Base-by-base conservation (phyloP, 1,140 invertebrate species). In the Drosophila lini region DNA sequence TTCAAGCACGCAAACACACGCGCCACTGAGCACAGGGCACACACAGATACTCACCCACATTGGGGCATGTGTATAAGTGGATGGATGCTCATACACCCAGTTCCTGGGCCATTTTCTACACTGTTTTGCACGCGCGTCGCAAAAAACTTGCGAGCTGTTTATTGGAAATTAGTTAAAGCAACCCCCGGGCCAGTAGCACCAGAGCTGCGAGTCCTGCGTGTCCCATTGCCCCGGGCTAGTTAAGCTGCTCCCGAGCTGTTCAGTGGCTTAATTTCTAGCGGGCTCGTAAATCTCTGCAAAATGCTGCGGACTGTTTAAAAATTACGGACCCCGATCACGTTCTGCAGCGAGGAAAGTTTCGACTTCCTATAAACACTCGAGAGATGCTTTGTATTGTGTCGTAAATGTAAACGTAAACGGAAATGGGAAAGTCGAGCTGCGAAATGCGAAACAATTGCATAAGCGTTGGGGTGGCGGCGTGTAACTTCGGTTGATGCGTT, bases 1-100 rank as follows among this genome's bases (percentile, higher is more conserved):
- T 86, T 88, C 83, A 88, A 88, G 83, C 83, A 86, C 83, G 83
- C 83, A 80, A 88, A 80, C 83, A 86, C 83, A 86, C 76, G 83
- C 83, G 76, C 73, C 83, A 83, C 78, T 74, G 81, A 83, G 58
- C 71, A 73, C 44, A 53, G 50, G 50, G 16, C 45, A 45, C 58
- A 53, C 48, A 56, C 44, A 38, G 58, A 38, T 38, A 38, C 47
- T 28, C 28, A 41, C 59, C 28, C 59, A 47, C 45, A 64, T 38
- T 45, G 31, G 8, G 41, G 45, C 34, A 38, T 73, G 45, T 70
- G 65, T 73, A 38, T 62, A 50, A 74, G 68, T 82, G 69, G 61
- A 38, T 44, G 41, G 61, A 38, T 44, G 41, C 19, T 25, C 31
- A 28, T 28, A 28, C 25, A 28, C 25, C 25, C 25, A 28, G 25